Evolutionary conservation across 30 jellyfish, hydroid and myxozoan species (phyloP).

Genomic region (Aurelia sp.): DNA sequence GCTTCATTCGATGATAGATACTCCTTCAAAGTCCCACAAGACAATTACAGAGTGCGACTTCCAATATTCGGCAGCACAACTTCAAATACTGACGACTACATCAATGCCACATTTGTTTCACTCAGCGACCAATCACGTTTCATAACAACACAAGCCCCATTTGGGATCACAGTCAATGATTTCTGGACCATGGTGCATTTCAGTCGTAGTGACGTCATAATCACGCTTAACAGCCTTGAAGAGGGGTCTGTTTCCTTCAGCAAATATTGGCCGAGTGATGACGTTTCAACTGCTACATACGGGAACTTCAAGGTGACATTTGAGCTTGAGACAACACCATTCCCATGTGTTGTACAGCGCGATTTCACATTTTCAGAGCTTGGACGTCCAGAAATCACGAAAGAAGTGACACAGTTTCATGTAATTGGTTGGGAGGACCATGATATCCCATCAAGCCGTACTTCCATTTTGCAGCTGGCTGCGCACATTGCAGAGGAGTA

Average conservation of each 20-base stretch:
- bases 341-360: conserved; percentile 64
- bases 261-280: conserved; percentile 67
- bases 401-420: conserved; percentile 76
- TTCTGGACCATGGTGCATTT: conserved; percentile 82
- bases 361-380: conserved; percentile 48
- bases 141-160: conserved; percentile 89
- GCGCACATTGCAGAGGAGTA: conserved; percentile 29
- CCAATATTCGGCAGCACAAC: conserved; percentile 45
- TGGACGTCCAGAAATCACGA: conserved; percentile 22
- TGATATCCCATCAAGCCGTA: conserved; percentile 51
- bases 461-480: conserved; percentile 43
- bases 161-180: conserved; percentile 75
- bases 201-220: conserved; percentile 58
- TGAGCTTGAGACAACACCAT: conserved; percentile 67
- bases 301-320: conserved; percentile 56
- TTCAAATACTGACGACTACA: conserved; percentile 56
- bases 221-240: conserved; percentile 62
- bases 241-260: conserved; percentile 51
- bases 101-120: conserved; percentile 76
- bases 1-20: conserved; percentile 4
- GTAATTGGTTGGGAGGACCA: conserved; percentile 74
- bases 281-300: conserved; percentile 14
- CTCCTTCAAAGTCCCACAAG: conserved; percentile 78
- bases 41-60: conserved; percentile 65
- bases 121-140: conserved; percentile 27